phyloP scores from a whole-genome alignment of 2,888 invertebrate genomes.

The Lasioglossum pauxillum region DNA sequence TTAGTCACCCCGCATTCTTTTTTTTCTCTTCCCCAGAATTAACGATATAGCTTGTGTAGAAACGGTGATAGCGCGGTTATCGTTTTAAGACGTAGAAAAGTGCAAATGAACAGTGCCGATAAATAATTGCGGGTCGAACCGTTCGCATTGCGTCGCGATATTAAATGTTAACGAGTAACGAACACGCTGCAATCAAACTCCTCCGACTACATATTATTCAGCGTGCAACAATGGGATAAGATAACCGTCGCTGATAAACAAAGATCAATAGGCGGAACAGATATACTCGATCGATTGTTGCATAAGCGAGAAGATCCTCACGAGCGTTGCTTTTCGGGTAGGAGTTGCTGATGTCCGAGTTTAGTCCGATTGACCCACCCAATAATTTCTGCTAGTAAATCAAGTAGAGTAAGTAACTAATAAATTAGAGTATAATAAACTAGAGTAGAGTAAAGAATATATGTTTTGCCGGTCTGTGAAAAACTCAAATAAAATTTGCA shows the following conservation, averaged over 20 bases:
- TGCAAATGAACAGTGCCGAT: neutral
- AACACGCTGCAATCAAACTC: neutral
- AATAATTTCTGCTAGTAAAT: neutral
- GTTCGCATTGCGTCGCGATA: neutral
- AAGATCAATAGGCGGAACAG: neutral
- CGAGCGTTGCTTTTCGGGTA: neutral
- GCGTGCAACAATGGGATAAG: neutral
- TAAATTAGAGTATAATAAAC: no score
- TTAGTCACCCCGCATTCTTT: neutral
- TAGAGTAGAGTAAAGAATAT: no score
- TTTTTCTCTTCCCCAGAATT: neutral
- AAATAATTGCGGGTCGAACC: neutral
- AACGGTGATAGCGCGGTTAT: neutral
- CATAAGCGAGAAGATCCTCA: slow-evolving; percentile 10
- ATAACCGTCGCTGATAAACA: slow-evolving; percentile 2
- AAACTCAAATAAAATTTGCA: no score
- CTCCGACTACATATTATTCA: neutral
- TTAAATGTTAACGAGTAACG: neutral
- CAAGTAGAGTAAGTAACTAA: no score
- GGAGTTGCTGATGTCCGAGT: no score
- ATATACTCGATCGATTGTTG: slow-evolving; percentile 3
- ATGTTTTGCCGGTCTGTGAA: no score
- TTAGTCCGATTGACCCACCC: neutral
- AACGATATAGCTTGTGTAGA: neutral
- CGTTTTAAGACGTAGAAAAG: neutral